Base-by-base conservation (phyloP, 2,797 vertebrate genomes). In the Fratercula arctica region DNA sequence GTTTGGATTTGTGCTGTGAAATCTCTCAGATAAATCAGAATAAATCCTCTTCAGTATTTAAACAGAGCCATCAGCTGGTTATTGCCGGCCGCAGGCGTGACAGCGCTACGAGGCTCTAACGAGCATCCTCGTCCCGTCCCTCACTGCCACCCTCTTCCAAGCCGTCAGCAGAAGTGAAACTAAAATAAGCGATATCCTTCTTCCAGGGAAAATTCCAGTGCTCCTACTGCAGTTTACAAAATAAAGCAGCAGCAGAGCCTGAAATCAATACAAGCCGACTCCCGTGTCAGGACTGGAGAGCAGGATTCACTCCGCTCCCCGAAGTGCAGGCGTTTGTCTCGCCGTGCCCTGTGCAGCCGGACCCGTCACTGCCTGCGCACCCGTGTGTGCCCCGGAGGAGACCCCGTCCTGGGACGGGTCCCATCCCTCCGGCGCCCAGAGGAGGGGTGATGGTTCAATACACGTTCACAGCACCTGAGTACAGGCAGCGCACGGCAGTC, bases 391-490 rank as follows among this genome's bases (percentile, higher is more conserved):
- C 21, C 45, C 7, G 7, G 33, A 16, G 31, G 41, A 25, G 28
- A 28, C 41, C 61, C 51, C 5, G 16, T 13, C 6, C 1, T 6
- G 37, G 7, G 43, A 53, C 28, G n/a, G 46, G 7, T 25, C 61
- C 2, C 5, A 17, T 4, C 33, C 39, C 60, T 17, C 25, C 1
- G 0, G 39, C 0, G 0, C 61, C 59, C 66, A 2, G 25, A 35
- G 39, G 46, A 31, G 28, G 69, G 16, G 33, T 4, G 18, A 28
- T 0, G 2, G 16, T 45, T 9, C 8, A 33, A 2, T 1, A 9
- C 24, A 1, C 1, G n/a, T 2, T 46, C 74, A 7, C 50, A 50
- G 72, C 64, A 39, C 6, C 66, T 2, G 9, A 9, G 13, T 16
- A 25, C 50, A 5, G 7, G 31, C 87, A 5, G 56, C 6, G 4